Evolutionary conservation across 2,888 invertebrate genomes (phyloP), one percentile per base, ranked within the genome.

Genomic region (Mesopsocus fuscifrons): DNA sequence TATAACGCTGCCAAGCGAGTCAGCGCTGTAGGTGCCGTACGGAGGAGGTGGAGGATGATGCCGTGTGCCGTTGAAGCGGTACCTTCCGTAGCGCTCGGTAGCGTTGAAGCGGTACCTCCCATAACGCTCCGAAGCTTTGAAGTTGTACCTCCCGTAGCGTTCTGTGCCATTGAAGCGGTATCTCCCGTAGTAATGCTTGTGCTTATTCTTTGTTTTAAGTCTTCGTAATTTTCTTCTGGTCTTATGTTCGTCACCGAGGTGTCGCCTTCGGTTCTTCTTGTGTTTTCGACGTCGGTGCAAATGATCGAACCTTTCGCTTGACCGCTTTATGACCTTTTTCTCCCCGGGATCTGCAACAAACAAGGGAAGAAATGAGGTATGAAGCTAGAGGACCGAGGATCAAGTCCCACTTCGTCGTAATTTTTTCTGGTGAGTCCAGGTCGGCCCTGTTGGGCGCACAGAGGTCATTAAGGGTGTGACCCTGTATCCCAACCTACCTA

Each of bases 1-100:
- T 20, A 38, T 15, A 17, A 38, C 17, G 38, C 38, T 38, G 21
- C 20, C n/a, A 4, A 38, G 13, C 11, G 38, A 38, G n/a, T 38
- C 21, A 6, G 17, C 17, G 5, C 18, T 20, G 21, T 38, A 38
- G 17, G 13, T 20, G 18, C 38, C 38, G 20, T 38, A 38, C 11
- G 11, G 26, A n/a, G n/a, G n/a, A n/a, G n/a, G n/a, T n/a, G n/a
- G n/a, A n/a, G n/a, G n/a, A n/a, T n/a, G n/a, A n/a, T 6, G 26
- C 8, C 11, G 26, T 9, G 26, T 26, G 26, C 6, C 26, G 26
- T 26, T 26, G 26, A 9, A 26, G 26, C 26, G 26, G 11, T 26
- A 26, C 11, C 11, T 26, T 6, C 26, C 26, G 26, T 26, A 26
- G 26, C 8, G 26, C 8, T 26, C 8, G 11, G 26, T 26, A 11